Evolutionary conservation across 2,888 invertebrate species (phyloP), one percentile per base, ranked within the genome.

Genomic region (Tineola bisselliella): DNA sequence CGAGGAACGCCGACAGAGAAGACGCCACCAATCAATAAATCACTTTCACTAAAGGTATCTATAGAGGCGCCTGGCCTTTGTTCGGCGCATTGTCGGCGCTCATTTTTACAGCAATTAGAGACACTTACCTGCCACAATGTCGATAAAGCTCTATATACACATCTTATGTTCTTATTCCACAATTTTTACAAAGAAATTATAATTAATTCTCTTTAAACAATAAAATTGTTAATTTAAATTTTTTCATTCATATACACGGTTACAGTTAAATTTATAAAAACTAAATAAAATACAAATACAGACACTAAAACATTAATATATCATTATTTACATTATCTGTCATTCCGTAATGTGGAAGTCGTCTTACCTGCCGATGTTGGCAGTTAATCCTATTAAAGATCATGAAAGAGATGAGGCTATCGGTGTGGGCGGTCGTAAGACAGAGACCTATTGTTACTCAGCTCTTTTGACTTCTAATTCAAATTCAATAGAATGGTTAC

Each of bases 31-130:
- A 83, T 84, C 84, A 76, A 87, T 87, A 86, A 87, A 86, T 86
- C 84, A 87, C 82, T 82, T 76, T 79, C 77, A 71, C 75, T 78
- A 71, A 74, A 72, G 74, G 73, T 68, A 25, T 25, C 25, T 25
- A 72, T 73, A 75, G 71, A 75, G 82, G 84, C 83, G 83, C 84
- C 80, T 71, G 68, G 72, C 71, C 79, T 79, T 63, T 81, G 81
- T 82, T 68, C 74, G 65, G 62, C 64, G 65, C 65, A 74, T 74
- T 77, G 81, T 83, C 81, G 81, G 82, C 76, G 76, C 75, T 76
- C 79, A 81, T 84, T 84, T 82, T 83, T 79, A 84, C 83, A 83
- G 81, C 84, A 87, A 86, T 87, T 86, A 84, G 76, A 81, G 79
- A 17, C 81, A 84, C 77, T 84, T 87, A 86, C 86, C 86, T 84